Evolutionary conservation across 1,140 invertebrate species (phyloP).

Genomic region (Ostrea denselamellosa): DNA sequence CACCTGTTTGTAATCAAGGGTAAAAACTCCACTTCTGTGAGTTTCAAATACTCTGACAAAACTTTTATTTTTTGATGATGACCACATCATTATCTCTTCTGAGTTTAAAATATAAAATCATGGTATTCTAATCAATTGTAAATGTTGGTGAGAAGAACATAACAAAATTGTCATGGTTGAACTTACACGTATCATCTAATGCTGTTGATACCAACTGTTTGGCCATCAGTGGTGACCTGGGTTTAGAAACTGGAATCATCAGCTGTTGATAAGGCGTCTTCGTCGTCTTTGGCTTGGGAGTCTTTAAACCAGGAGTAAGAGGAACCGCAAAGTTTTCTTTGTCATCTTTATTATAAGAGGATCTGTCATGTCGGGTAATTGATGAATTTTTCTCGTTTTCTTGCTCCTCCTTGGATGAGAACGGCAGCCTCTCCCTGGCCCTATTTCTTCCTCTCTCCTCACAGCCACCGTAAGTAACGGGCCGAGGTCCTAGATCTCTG

Average conservation of each 20-base stretch:
- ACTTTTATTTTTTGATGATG: too few species aligned
- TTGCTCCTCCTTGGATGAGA: conserved; percentile 54
- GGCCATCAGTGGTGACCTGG: conserved; percentile 64
- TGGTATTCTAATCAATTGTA: too few species aligned
- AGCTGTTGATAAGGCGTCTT: conserved; percentile 46
- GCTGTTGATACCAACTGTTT: conserved; percentile 65
- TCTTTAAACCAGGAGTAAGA: conserved; percentile 65
- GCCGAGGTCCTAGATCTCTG: conserved; percentile 52
- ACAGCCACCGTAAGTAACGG: conserved; percentile 50
- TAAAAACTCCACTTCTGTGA: too few species aligned
- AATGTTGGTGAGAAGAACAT: too few species aligned
- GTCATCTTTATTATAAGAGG: conserved; percentile 54
- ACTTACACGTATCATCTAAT: conserved; percentile 72
- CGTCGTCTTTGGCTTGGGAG: conserved; percentile 47
- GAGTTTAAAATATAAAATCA: too few species aligned
- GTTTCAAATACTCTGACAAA: too few species aligned
- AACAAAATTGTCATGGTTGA: background rate
- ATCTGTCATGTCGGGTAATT: conserved; percentile 44
- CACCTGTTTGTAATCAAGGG: too few species aligned
- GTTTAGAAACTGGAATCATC: conserved; percentile 48
- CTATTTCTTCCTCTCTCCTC: conserved; percentile 61
- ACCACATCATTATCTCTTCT: too few species aligned
- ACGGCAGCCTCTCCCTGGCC: conserved; percentile 66
- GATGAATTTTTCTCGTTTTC: conserved; percentile 56
- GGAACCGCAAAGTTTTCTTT: conserved; percentile 79